Conservation (phyloP, 2,797 vertebrate genomes). For the Oreonectes daqikongensis region DNA sequence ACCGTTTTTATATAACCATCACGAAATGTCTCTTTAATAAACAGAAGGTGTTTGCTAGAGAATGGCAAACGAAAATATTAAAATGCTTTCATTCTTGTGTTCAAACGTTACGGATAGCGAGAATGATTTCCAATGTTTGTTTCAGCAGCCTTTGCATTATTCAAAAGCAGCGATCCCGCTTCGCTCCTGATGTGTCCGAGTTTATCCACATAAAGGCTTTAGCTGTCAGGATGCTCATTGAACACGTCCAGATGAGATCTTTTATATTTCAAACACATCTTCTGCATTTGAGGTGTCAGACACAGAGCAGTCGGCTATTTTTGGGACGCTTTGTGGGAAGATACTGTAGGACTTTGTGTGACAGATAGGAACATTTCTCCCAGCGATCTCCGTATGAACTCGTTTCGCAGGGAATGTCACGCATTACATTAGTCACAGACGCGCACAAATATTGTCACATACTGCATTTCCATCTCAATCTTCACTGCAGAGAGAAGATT, state of each 20-base stretch:
- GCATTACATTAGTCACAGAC: constrained; percentile 25
- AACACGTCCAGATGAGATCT: constrained; percentile 56
- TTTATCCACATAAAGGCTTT: constrained; percentile 65
- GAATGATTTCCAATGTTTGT: constrained; percentile 8
- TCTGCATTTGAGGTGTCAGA: constrained; percentile 28
- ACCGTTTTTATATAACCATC: constrained; percentile 81
- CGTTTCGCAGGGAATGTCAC: neutral
- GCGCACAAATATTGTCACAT: neutral
- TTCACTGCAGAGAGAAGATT: neutral
- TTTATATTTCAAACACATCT: constrained; percentile 37
- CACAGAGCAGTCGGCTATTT: constrained; percentile 47
- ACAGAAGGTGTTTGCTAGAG: constrained; percentile 65
- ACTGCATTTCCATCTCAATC: constrained; percentile 15
- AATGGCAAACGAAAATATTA: constrained; percentile 74
- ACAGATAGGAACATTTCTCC: constrained; percentile 33
- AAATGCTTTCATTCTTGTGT: constrained; percentile 60
- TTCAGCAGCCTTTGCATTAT: constrained; percentile 53
- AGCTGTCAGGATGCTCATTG: constrained; percentile 61
- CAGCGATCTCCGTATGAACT: neutral
- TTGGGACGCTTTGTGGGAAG: constrained; percentile 28
- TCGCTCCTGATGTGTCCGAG: constrained; percentile 49
- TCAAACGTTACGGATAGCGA: no score
- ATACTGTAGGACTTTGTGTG: constrained; percentile 4
- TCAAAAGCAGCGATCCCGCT: constrained; percentile 57
- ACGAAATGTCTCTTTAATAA: constrained; percentile 74